Conservation (phyloP, 2,797 vertebrate genomes). For the Jordanella pulchra region DNA sequence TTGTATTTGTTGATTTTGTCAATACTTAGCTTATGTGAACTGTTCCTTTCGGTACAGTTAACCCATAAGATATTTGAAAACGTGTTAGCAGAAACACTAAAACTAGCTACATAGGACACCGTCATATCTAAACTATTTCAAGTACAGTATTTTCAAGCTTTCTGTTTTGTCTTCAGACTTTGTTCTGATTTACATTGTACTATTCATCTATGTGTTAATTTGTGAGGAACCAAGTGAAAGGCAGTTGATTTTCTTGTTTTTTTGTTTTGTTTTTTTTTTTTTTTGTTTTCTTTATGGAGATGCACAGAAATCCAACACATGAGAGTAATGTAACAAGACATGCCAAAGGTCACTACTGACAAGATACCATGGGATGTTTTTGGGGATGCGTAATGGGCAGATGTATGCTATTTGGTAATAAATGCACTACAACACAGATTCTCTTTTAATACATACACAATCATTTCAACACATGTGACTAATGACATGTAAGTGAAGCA, state of each 20-base stretch:
- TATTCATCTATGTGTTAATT: neutral
- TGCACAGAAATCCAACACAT: constrained; percentile 28
- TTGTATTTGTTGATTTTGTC: too few species aligned
- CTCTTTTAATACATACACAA: neutral
- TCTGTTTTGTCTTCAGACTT: too few species aligned
- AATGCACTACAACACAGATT: neutral
- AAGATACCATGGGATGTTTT: neutral
- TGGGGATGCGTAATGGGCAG: neutral
- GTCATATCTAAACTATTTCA: neutral
- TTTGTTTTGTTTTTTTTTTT: too few species aligned
- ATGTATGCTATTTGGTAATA: neutral
- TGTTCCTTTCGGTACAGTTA: neutral
- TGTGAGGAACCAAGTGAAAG: constrained; percentile 3
- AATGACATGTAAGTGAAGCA: constrained; percentile 28
- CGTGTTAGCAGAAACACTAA: too few species aligned
- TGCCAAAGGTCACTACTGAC: constrained; percentile 22
- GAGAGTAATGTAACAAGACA: constrained; percentile 34
- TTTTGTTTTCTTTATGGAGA: constrained; percentile 11
- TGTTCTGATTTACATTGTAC: too few species aligned
- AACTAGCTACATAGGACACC: neutral
- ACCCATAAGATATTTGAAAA: neutral
- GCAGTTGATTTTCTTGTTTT: constrained; percentile 14
- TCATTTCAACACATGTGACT: neutral
- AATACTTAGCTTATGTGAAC: too few species aligned
- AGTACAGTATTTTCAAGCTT: too few species aligned